Percentiles rank a stretch among this genome's conserved stretches.
These are phyloP conservation scores for Mungos mungo DNA, from an alignment of 2,113 vertebrate genomes.

Conservation along the genomic window DNA sequence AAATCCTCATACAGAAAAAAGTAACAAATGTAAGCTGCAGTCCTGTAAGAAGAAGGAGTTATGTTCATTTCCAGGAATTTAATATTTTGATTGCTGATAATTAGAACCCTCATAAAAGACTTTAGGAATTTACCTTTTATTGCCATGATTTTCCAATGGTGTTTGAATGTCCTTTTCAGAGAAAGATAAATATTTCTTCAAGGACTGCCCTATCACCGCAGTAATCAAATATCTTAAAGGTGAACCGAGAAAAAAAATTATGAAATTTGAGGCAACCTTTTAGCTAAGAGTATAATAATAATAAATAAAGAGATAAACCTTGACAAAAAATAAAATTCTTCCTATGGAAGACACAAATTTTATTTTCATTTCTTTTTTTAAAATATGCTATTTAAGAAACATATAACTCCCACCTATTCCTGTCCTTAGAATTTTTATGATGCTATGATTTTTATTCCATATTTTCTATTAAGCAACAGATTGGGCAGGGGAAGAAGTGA, in stretches of 20 bases:
- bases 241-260: constrained; percentile 13
- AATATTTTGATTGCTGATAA: constrained; percentile 38
- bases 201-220: neutral
- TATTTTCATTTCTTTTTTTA: constrained; percentile 31
- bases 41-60: constrained; percentile 50
- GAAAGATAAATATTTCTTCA: constrained; percentile 60
- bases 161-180: constrained; percentile 63
- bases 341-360: neutral
- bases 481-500: neutral
- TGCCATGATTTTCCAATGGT: constrained; percentile 74
- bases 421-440: neutral
- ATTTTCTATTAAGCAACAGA: constrained; percentile 23
- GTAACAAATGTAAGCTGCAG: constrained; percentile 31
- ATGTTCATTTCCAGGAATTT: constrained; percentile 66
- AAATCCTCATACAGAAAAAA: neutral
- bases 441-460: neutral
- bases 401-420: neutral
- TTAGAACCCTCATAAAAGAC: constrained; percentile 49
- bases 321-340: constrained; percentile 24
- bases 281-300: constrained; percentile 38
- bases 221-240: constrained; percentile 63
- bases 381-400: constrained; percentile 55
- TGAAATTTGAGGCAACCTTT: constrained; percentile 62
- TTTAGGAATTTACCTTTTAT: constrained; percentile 75
- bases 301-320: constrained; percentile 31